Base-by-base conservation (phyloP, 1,140 invertebrate genomes). In the Uloborus diversus region DNA sequence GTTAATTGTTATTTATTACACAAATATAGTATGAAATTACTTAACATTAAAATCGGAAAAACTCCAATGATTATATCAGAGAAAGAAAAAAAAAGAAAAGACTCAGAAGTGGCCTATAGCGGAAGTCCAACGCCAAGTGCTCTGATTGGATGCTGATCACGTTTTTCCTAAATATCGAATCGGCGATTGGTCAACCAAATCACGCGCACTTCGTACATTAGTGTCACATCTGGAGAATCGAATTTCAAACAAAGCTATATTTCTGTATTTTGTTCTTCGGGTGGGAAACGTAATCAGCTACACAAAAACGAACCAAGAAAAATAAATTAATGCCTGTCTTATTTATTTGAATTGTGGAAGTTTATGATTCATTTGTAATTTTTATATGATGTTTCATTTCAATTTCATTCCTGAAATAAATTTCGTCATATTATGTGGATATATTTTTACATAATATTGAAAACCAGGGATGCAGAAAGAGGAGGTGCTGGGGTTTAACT, bases 181-280 rank as follows among this genome's bases (percentile, higher is more conserved):
- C 73, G 25, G 2, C 49, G 28, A 78, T 78, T 78, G 73, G 73
- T 42, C 62, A 78, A 28, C 42, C 73, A 53, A 66, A 78, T 65
- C 73, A 78, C 73, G 73, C 73, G 30, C 73, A 35, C 42, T 37
- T 56, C 49, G 30, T 47, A 57, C 73, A 76, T 66, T 66, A 66
- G 49, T 66, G 73, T 66, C 73, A 65, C 73, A 78, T 78, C 73
- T 78, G 73, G 61, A 78, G 73, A n/a, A 78, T 78, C 73, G 73
- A 78, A 78, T 78, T 76, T 51, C 30, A 47, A 76, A 76, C 14
- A 49, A 42, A 57, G 64, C 65, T 65, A 56, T 78, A 51, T 66
- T 78, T 78, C 64, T 61, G 42, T 65, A 47, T 78, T 78, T 78
- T 66, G 73, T 78, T 78, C 37, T 62, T 20, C 47, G 47, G 37